Evolutionary conservation across 2,797 vertebrate genomes (phyloP), one percentile per base, ranked within the genome.

Genomic region (Fratercula arctica): DNA sequence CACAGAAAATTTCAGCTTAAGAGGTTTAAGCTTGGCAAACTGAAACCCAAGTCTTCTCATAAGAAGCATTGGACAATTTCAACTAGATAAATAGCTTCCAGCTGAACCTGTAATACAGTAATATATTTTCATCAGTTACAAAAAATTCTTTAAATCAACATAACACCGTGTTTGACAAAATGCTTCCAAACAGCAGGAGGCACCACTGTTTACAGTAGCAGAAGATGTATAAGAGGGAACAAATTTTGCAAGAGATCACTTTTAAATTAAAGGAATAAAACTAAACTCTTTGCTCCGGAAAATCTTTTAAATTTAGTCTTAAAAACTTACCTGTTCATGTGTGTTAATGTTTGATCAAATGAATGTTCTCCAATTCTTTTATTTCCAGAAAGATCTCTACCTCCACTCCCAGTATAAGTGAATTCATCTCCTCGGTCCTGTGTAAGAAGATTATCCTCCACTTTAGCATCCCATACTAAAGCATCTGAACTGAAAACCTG

Each of bases 341-440:
- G 99, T 93, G 99, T 99, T 94, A 99, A 97, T 14, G 99, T 99
- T 96, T 99, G 99, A 97, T 99, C 99, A 95, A 99, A 99, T 9
- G 98, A 99, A 88, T 99, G 99, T 96, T 99, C 99, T 75, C 99
- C 99, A 48, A 99, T 99, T 75, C 99, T 98, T 97, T 99, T 99
- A 98, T 99, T 99, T 93, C 99, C 99, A 39, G 99, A 99, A 95
- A 99, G 99, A 98, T 99, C 99, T 78, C 99, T 99, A 95, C 99
- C 99, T 80, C 99, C 99, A 50, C 99, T 99, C 89, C 99, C 99
- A 37, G 99, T 99, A 97, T 99, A 99, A 21, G 99, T 99, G 98
- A 99, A 99, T 97, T 99, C 99, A 96, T 99, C 99, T 56, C 99
- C 99, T 93, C 99, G 98, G 91, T 99, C 99, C 99, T 99, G 83